phyloP scores from a whole-genome alignment of 2,797 vertebrate species.

The Brachyalestes nurse region DNA sequence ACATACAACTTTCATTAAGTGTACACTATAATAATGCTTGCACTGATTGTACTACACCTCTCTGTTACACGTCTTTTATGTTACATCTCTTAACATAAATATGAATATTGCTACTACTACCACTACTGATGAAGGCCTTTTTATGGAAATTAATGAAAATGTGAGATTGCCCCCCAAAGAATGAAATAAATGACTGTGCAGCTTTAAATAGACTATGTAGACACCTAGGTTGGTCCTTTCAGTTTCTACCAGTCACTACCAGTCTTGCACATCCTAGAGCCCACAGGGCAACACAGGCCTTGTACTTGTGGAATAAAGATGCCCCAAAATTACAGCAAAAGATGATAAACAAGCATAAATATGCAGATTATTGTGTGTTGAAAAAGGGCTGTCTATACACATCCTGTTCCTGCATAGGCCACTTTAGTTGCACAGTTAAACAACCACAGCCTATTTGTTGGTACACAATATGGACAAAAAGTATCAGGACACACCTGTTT shows the following conservation, averaged over 20 bases:
- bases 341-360: neutral
- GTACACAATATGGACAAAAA: too few relatives aligned
- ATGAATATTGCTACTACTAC: neutral
- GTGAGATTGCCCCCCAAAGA: neutral
- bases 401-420: too few relatives aligned
- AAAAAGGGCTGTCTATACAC: too few relatives aligned
- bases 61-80: neutral
- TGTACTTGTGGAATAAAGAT: neutral
- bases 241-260: neutral
- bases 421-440: too few relatives aligned
- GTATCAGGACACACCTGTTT: too few relatives aligned
- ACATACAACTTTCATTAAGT: neutral
- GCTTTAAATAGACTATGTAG: neutral
- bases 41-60: neutral
- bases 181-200: neutral
- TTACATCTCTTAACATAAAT: neutral
- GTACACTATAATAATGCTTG: neutral
- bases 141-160: neutral
- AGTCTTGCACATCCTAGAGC: neutral
- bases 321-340: neutral
- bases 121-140: neutral
- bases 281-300: neutral
- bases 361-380: too few relatives aligned
- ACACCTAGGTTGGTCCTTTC: too few relatives aligned
- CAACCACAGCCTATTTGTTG: too few relatives aligned